A percentile compares a stretch with the other conserved stretches of the same genome.
Conservation (phyloP, 2,888 invertebrate species). For the Hylaea fasciaria region DNA sequence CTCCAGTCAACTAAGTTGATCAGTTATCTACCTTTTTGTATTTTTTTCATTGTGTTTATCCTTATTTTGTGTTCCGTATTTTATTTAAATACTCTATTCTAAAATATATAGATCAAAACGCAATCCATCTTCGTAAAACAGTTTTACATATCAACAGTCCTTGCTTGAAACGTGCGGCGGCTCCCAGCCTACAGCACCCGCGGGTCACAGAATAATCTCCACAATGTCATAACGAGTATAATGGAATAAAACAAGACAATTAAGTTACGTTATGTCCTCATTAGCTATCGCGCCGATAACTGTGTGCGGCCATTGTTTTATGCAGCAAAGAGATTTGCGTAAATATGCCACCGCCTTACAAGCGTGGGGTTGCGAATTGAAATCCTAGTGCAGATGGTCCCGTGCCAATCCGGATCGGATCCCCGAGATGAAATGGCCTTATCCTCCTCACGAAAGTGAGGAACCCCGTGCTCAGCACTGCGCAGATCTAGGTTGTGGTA, state of each 20-base stretch:
- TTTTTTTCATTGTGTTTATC: too few species aligned
- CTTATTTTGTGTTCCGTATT: too few species aligned
- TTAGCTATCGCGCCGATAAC: slow-evolving; percentile 52
- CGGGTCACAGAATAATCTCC: slow-evolving; percentile 60
- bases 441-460: too few species aligned
- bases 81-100: too few species aligned
- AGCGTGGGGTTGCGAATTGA: too few species aligned
- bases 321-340: slow-evolving; percentile 28
- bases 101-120: too few species aligned
- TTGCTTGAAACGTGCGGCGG: background rate
- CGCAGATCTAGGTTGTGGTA: background rate
- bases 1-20: too few species aligned
- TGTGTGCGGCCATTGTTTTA: slow-evolving; percentile 17
- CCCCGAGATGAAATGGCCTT: too few species aligned
- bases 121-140: background rate
- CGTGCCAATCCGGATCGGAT: too few species aligned
- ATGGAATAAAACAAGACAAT: slow-evolving; percentile 76
- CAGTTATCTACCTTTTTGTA: too few species aligned
- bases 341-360: slow-evolving; percentile 23
- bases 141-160: background rate
- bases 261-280: slow-evolving; percentile 52
- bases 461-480: too few species aligned
- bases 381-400: too few species aligned
- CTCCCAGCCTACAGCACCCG: slow-evolving; percentile 7
- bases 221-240: slow-evolving; percentile 60